phyloP scores from a whole-genome alignment of 2,113 vertebrate species.

The Pipra filicauda region DNA sequence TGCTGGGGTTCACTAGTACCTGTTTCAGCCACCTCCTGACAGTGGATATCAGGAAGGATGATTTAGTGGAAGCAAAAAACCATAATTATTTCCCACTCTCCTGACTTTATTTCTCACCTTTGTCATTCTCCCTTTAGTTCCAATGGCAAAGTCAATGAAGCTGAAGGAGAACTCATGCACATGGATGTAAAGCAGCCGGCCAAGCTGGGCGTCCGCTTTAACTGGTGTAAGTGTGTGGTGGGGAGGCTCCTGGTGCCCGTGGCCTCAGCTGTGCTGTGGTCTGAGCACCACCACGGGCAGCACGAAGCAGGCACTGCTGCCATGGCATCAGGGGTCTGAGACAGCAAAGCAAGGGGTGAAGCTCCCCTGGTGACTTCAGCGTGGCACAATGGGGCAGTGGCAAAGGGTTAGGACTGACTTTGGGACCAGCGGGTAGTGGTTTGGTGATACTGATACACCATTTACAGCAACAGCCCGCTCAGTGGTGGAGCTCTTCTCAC shows the following conservation, averaged over 20 bases:
- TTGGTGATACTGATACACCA: neutral
- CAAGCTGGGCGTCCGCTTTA: constrained; percentile 87
- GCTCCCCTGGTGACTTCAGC: neutral
- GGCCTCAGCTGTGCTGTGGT: neutral
- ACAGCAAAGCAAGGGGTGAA: neutral
- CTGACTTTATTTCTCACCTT: neutral
- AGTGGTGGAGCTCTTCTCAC: neutral
- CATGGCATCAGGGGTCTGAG: neutral
- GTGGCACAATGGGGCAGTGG: fast-evolving
- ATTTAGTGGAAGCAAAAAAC: no score
- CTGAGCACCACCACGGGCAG: neutral
- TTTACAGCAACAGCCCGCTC: neutral
- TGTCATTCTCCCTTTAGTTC: constrained; percentile 22
- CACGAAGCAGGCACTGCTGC: fast-evolving
- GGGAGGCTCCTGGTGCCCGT: fast-evolving
- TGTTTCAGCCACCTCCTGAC: neutral
- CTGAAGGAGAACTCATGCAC: constrained; percentile 80
- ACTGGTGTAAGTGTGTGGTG: constrained; percentile 76
- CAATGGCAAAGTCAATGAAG: constrained; percentile 76
- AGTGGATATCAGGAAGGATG: neutral
- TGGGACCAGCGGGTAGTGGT: neutral
- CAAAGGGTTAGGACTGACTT: fast-evolving
- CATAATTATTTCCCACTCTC: neutral
- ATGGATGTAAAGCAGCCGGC: constrained; percentile 82
- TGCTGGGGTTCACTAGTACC: neutral